Conservation (phyloP, 2,113 vertebrate genomes). For the Sterna hirundo region DNA sequence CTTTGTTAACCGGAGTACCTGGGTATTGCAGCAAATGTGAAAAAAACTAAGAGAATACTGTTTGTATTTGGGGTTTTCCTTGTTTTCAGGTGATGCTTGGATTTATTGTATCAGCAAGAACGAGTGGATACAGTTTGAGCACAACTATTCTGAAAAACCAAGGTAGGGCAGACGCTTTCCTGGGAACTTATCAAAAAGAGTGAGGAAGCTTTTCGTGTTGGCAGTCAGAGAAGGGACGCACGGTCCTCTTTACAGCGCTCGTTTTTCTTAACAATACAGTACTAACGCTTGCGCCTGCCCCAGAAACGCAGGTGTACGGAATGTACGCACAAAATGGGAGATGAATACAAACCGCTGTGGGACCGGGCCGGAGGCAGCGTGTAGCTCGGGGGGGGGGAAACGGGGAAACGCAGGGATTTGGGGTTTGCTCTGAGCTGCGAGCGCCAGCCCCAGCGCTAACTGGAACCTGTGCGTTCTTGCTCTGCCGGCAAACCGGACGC, state of each 20-base stretch:
- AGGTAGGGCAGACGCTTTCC: conserved; percentile 71
- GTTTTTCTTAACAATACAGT: neutral
- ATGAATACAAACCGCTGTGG: accelerated
- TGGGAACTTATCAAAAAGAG: accelerated
- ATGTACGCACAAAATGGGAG: accelerated
- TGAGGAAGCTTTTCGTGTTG: neutral
- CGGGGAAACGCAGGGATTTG: accelerated
- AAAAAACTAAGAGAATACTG: neutral
- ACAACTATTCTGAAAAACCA: conserved; percentile 86
- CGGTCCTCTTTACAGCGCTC: accelerated
- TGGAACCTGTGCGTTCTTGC: neutral
- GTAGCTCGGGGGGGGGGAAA: neutral
- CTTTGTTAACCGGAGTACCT: too few relatives aligned
- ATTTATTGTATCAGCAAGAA: conserved; percentile 91
- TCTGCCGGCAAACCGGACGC: neutral
- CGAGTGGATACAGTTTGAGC: conserved; percentile 91
- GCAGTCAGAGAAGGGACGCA: neutral
- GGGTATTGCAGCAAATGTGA: neutral
- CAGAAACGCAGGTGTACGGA: neutral
- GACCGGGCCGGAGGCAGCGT: neutral
- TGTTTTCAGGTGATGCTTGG: conserved; percentile 90
- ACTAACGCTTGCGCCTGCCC: accelerated
- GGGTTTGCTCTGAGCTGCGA: neutral
- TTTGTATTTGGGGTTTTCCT: neutral
- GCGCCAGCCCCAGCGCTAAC: too few relatives aligned